Percentiles rank a stretch among this genome's conserved stretches.
These are phyloP conservation scores for Oedothorax gibbosus DNA, from an alignment of 1,140 invertebrate genomes.

Conservation along the genomic window DNA sequence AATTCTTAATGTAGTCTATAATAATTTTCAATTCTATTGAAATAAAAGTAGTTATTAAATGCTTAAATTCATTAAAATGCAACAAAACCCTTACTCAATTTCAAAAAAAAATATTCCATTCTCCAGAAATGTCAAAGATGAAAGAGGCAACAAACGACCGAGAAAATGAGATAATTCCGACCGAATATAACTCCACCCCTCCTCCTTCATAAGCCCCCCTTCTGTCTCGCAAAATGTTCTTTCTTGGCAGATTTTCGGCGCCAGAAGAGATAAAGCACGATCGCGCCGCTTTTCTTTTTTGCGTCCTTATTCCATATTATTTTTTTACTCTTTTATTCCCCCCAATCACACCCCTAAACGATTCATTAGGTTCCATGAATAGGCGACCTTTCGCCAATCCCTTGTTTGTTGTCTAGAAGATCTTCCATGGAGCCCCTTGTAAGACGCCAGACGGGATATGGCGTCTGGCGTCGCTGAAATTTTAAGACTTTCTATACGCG, in stretches of 20 bases:
- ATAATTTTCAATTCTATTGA: no score
- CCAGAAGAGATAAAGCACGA: conserved; percentile 15
- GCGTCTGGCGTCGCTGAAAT: no score
- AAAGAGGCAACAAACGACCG: background rate
- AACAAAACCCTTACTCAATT: no score
- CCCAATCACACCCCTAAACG: background rate
- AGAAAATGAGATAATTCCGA: background rate
- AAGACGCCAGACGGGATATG: no score
- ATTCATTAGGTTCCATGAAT: background rate
- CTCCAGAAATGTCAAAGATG: no score
- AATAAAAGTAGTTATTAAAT: no score
- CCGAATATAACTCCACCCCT: background rate
- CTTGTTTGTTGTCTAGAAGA: no score
- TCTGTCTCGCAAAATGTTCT: conserved; percentile 6
- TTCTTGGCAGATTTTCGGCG: conserved; percentile 21
- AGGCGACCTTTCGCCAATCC: background rate
- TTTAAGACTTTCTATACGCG: no score
- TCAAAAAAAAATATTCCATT: no score
- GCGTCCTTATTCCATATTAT: background rate
- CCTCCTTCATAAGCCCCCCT: background rate
- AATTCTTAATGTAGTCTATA: no score
- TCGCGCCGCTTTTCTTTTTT: background rate
- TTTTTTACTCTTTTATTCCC: background rate
- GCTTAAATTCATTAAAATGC: no score
- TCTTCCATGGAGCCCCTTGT: no score